Evolutionary conservation across 2,888 invertebrate genomes (phyloP), one percentile per base, ranked within the genome.

Genomic region (Pyrocoelia pectoralis): DNA sequence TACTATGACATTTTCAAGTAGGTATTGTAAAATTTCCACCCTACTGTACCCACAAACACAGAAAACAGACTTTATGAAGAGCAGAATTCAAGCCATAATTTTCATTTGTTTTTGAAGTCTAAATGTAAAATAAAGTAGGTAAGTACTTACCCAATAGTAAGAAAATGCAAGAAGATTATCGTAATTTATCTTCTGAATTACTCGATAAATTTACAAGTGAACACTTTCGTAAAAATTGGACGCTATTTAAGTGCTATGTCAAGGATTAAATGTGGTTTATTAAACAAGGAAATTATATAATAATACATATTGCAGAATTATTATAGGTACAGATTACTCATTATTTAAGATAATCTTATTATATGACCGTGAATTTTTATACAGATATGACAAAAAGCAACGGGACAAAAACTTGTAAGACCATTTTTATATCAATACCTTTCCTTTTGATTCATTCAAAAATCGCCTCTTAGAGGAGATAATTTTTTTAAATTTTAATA

Each of bases 281-380:
- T 17, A 46, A 46, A 46, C 46, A 14, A 46, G 46, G 46, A 46
- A 46, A 15, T 46, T 46, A 10, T 46, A 17, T 46, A 46, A 46
- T 46, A 46, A 17, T 46, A n/a, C 17, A 33, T 18, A 46, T 46
- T 46, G 46, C 18, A 46, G 17, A 46, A 46, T 24, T 24, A 24
- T 24, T 24, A 24, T 24, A 24, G 24, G 6, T 46, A 17, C 6
- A 33, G 2, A n/a, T 6, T 33, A 10, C 10, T 18, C 15, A 46
- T 17, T 18, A 2, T 15, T 17, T 17, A 46, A 17, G n/a, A 14
- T 17, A 46, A 18, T 46, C 17, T 17, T 8, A 46, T 17, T 17
- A n/a, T 24, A 6, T 17, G 46, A 46, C 46, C 46, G 18, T 46
- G 46, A 46, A 46, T 18, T 17, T 17, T 15, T 2, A 43, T 15